phyloP scores from a whole-genome alignment of 2,888 invertebrate genomes.

The Drosophila sordidula region DNA sequence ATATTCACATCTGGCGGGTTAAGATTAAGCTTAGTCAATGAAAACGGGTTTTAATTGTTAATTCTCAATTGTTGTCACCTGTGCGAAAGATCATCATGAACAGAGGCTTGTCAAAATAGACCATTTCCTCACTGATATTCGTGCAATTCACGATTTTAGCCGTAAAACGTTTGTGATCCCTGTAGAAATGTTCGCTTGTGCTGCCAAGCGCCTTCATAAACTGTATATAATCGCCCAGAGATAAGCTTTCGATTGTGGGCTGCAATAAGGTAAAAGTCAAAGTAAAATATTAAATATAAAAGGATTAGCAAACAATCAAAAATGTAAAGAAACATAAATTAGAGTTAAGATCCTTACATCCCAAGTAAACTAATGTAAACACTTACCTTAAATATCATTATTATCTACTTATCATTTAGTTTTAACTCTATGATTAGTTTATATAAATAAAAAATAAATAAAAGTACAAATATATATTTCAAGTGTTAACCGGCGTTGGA shows the following conservation, averaged over 20 bases:
- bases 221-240: conserved; percentile 61
- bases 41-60: not conserved
- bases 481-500: no score
- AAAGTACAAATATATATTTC: no score
- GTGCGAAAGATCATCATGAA: conserved; percentile 36
- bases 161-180: conserved; percentile 41
- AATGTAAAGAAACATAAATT: no score
- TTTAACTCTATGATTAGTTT: no score
- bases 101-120: conserved; percentile 37
- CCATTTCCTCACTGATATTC: conserved; percentile 35
- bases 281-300: no score
- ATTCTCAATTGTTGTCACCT: conserved; percentile 7
- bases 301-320: no score
- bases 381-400: no score
- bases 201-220: conserved; percentile 67
- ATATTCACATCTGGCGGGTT: conserved; percentile 19
- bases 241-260: conserved; percentile 47
- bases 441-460: no score
- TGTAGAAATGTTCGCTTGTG: conserved; percentile 45
- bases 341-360: no score
- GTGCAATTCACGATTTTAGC: conserved; percentile 29
- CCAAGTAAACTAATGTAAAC: no score
- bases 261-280: conserved; percentile 7
- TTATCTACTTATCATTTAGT: no score
- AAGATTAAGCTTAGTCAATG: not conserved